phyloP scores from a whole-genome alignment of 1,140 invertebrate genomes.

The Diuraphis noxia region DNA sequence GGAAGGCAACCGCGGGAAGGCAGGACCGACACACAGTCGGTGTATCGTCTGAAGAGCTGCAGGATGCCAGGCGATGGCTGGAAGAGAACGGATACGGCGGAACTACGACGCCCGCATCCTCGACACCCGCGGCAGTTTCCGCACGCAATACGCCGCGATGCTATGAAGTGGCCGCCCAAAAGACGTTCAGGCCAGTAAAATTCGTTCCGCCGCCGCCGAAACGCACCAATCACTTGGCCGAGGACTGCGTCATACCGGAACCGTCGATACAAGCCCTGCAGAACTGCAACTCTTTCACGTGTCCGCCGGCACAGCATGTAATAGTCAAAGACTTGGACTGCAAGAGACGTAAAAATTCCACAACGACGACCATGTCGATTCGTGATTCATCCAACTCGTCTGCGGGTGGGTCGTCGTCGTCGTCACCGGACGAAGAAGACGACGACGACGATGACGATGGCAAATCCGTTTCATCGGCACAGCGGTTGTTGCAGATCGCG shows the following conservation, averaged over 20 bases:
- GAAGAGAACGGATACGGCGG: constrained; percentile 63
- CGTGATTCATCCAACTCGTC: constrained; percentile 59
- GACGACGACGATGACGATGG: not conserved
- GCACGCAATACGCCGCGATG: not conserved
- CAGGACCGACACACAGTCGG: constrained; percentile 75
- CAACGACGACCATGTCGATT: not conserved
- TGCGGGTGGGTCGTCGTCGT: constrained; percentile 54
- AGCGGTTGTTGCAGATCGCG: constrained; percentile 9
- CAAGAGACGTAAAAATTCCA: not conserved
- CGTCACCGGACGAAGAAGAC: constrained; percentile 42
- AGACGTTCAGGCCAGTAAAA: constrained; percentile 14
- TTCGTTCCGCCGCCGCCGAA: constrained; percentile 60
- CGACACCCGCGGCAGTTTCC: not conserved
- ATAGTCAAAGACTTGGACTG: not conserved
- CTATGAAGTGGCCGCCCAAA: not conserved
- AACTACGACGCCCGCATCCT: not conserved
- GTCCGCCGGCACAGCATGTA: not conserved
- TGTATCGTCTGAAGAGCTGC: constrained; percentile 77
- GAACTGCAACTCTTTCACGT: constrained; percentile 36
- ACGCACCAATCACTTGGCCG: constrained; percentile 58
- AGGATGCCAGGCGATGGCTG: constrained; percentile 72
- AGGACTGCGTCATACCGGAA: constrained; percentile 44
- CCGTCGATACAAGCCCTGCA: constrained; percentile 60
- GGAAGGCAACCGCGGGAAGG: constrained; percentile 38
- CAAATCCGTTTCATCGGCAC: constrained; percentile 27